A percentile compares a stretch with the other conserved stretches of the same genome.
Evolutionary conservation across 2,888 invertebrate genomes (phyloP).

Genomic region (Melieria crassipennis): DNA sequence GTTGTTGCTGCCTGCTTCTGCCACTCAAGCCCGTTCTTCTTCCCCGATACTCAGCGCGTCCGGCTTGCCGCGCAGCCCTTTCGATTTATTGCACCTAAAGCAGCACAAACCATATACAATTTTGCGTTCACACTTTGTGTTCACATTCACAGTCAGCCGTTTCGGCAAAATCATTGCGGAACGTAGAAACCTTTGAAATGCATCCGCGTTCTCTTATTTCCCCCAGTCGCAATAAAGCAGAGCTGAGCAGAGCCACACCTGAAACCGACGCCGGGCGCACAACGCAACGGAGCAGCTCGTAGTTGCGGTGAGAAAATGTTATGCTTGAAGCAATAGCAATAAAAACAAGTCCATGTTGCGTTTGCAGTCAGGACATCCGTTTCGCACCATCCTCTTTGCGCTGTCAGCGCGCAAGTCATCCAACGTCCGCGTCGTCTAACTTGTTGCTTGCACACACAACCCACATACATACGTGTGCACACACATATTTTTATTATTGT

Average conservation of each 20-base stretch:
- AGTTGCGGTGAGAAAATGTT: too few species aligned
- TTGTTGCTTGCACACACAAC: constrained; percentile 13
- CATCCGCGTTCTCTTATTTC: constrained; percentile 30
- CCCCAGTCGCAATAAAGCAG: constrained; percentile 14
- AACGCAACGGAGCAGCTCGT: too few species aligned
- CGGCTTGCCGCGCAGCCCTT: not conserved
- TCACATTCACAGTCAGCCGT: not conserved
- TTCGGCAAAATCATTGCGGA: constrained; percentile 39
- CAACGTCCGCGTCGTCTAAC: too few species aligned
- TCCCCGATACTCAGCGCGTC: not conserved
- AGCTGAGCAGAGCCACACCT: constrained; percentile 20
- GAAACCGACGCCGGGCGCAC: constrained; percentile 17
- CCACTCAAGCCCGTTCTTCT: not conserved
- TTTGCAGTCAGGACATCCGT: constrained; percentile 53
- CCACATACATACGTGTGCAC: not conserved
- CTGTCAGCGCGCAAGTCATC: too few species aligned
- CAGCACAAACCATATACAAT: not conserved
- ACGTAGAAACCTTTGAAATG: constrained; percentile 54
- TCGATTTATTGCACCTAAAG: not conserved
- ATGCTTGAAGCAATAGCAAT: too few species aligned
- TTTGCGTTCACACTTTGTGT: constrained; percentile 4
- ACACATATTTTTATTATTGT: not conserved
- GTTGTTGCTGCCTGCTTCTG: not conserved
- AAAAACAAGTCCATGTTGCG: constrained; percentile 1
- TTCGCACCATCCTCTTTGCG: constrained; percentile 4